Evolutionary conservation across 1,140 invertebrate species (phyloP).

Genomic region (Tribolium castaneum): DNA sequence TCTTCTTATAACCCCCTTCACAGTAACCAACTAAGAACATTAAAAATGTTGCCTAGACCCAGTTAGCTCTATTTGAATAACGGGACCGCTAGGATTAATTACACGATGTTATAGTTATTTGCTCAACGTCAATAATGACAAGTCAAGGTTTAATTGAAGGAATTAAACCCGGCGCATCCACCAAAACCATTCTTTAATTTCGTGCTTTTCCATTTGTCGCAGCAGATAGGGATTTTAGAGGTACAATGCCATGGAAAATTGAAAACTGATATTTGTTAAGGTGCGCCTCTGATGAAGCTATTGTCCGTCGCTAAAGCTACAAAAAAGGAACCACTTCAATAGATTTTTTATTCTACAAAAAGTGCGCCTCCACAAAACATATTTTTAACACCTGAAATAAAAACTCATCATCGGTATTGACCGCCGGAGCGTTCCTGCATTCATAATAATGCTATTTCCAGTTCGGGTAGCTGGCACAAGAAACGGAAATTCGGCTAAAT

Average conservation of each 20-base stretch:
- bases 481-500: neutral
- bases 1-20: neutral
- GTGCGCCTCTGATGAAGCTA: conserved; percentile 11
- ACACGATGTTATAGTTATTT: neutral
- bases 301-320: neutral
- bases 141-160: no score
- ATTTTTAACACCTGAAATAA: neutral
- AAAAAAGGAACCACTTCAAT: conserved; percentile 14
- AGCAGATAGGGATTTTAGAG: neutral
- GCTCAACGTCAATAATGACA: neutral
- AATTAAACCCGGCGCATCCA: neutral
- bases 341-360: conserved; percentile 2
- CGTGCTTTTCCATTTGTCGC: neutral
- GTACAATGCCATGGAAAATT: neutral
- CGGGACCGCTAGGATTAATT: neutral
- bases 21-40: no score
- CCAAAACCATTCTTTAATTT: neutral
- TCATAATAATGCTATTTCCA: neutral
- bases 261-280: conserved; percentile 15
- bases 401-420: neutral
- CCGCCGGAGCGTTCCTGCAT: neutral
- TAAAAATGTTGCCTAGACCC: no score
- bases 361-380: neutral
- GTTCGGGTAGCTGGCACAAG: neutral
- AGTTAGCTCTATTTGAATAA: no score